Base-by-base conservation (phyloP, 2,797 vertebrate genomes). In the Paramormyrops hopkinsi region DNA sequence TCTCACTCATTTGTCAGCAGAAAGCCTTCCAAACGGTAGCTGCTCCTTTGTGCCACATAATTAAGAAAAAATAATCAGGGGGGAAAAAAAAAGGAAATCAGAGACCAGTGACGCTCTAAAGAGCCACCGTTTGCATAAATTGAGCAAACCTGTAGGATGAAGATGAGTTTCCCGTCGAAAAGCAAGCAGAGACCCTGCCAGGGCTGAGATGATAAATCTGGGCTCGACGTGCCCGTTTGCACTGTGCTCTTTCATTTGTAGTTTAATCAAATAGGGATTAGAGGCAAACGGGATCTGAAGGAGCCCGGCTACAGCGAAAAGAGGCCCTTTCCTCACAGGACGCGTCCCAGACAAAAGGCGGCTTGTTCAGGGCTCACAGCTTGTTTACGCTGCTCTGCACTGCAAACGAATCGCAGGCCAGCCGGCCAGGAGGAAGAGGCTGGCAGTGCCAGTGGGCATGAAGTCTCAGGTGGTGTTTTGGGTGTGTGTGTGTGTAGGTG, bases 251-350 rank as follows among this genome's bases (percentile, higher is more conserved):
- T 84, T 84, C 41, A 84, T 84, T 84, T 84, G 82, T 51, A 84
- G 37, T 84, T 84, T 84, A 84, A 84, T 84, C 82, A 84, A 84
- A 84, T 84, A 22, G 82, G 82, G 82, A 84, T 84, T 84, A 84
- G 46, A 50, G 9, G 46, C 82, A 25, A 84, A 50, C 46, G 9
- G 46, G 82, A 84, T 44, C 46, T 84, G 29, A 88, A 82, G 17
- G 69, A 73, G 88, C 76, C 76, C 50, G 7, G 51, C 48, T 29
- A n/a, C 82, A 88, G 46, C 37, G 46, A 73, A 50, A 84, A 51
- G 76, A 84, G 46, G 46, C 82, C 82, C 82, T 29, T 84, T 84
- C 82, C 73, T 44, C 73, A n/a, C 17, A 79, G 17, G 73, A 79
- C 19, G 7, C 73, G 2, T 79, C 41, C 73, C 73, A 44, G 37